phyloP scores from a whole-genome alignment of 2,113 vertebrate genomes.

The Eubucco bourcierii region DNA sequence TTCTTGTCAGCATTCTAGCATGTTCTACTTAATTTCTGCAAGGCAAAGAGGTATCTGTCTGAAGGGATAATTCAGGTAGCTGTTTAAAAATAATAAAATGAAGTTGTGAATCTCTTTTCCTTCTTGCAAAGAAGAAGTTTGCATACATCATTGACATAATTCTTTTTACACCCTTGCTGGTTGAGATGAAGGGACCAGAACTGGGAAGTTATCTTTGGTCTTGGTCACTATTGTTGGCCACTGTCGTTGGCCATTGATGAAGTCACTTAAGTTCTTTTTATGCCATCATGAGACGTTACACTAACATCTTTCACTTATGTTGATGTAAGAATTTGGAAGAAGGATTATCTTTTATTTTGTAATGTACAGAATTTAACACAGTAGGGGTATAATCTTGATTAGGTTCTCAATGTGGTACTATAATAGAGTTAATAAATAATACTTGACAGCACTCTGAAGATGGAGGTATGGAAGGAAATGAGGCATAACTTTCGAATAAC shows the following conservation, averaged over 20 bases:
- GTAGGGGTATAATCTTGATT: slow-evolving; percentile 21
- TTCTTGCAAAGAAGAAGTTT: background rate
- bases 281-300: background rate
- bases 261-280: background rate
- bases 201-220: background rate
- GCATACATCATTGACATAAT: background rate
- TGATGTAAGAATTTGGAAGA: background rate
- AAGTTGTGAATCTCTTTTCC: background rate
- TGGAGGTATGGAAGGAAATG: slow-evolving; percentile 38
- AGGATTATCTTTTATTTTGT: slow-evolving; percentile 14
- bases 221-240: background rate
- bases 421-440: slow-evolving; percentile 64
- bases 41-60: background rate
- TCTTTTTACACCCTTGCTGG: background rate
- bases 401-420: slow-evolving; percentile 4
- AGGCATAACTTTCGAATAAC: slow-evolving; percentile 43
- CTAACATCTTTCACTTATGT: background rate
- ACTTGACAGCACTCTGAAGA: slow-evolving; percentile 33
- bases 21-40: background rate
- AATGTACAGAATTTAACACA: slow-evolving; percentile 7
- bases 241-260: background rate
- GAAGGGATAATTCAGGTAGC: background rate
- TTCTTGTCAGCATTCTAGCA: background rate
- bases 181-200: background rate
- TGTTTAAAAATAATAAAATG: background rate